Evolutionary conservation across 2,113 vertebrate genomes (phyloP).

Genomic region (Pseudopipra pipra): DNA sequence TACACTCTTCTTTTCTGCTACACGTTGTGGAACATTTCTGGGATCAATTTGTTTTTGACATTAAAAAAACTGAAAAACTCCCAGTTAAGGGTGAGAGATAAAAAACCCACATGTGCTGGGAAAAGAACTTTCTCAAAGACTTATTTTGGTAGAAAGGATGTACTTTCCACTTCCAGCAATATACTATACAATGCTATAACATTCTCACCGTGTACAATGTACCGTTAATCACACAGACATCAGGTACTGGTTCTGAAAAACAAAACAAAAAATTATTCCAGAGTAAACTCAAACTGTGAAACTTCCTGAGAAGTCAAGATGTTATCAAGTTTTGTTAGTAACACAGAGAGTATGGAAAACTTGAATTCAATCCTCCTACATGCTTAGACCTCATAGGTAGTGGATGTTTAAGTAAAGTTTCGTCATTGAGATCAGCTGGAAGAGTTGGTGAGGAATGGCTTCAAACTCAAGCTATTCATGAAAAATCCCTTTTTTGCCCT

Average conservation of each 20-base stretch:
- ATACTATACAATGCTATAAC: not conserved
- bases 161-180: not conserved
- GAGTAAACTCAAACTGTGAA: not conserved
- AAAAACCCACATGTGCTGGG: not conserved
- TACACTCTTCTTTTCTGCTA: not conserved
- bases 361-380: not conserved
- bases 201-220: conserved; percentile 72
- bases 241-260: conserved; percentile 68
- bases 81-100: not conserved
- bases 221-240: conserved; percentile 71
- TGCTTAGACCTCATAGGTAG: not conserved
- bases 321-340: not conserved
- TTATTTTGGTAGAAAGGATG: not conserved
- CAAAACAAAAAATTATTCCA: not conserved
- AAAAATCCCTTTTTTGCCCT: not conserved
- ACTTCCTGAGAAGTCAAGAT: not conserved
- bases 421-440: not conserved
- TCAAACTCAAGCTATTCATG: not conserved
- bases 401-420: not conserved
- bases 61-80: not conserved
- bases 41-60: not conserved
- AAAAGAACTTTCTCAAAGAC: not conserved
- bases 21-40: not conserved
- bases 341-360: not conserved
- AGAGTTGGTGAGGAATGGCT: not conserved